These are phyloP conservation scores for Nothocercus nigrocapillus DNA, from an alignment of 2,113 vertebrate genomes.

Conservation along the genomic window DNA sequence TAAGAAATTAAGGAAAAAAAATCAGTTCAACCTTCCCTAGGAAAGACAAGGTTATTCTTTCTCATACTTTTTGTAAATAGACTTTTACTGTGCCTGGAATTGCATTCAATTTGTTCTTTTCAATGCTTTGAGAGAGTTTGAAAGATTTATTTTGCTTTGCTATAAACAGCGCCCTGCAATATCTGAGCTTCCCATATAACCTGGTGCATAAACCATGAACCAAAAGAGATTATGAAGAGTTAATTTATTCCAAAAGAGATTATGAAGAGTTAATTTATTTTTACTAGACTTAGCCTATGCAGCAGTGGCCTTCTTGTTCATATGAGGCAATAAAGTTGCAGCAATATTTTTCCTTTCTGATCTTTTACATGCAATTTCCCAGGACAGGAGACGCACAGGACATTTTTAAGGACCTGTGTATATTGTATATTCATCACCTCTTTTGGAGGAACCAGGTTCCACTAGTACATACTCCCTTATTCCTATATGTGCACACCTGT, in stretches of 20 bases:
- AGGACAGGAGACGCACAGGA: background rate
- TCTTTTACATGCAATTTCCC: background rate
- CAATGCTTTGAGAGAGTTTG: background rate
- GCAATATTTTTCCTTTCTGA: background rate
- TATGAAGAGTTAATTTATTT: constrained; percentile 54
- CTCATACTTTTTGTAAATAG: background rate
- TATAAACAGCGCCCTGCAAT: background rate
- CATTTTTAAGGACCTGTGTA: background rate
- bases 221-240: constrained; percentile 31
- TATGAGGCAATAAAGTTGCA: background rate
- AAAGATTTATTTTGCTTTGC: constrained; percentile 30
- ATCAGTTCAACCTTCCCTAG: background rate
- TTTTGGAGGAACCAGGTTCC: background rate
- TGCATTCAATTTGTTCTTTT: constrained; percentile 14
- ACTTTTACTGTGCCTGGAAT: constrained; percentile 18
- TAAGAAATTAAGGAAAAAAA: constrained; percentile 12
- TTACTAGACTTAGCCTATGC: background rate
- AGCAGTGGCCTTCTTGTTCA: background rate
- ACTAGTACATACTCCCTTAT: background rate
- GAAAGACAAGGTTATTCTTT: constrained; percentile 25
- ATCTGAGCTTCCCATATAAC: background rate
- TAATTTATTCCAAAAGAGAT: constrained; percentile 47
- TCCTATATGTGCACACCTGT: background rate
- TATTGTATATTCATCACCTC: background rate
- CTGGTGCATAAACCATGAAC: constrained; percentile 25